Conservation (phyloP, 1,140 invertebrate genomes). For the Drosophila lacertosa region DNA sequence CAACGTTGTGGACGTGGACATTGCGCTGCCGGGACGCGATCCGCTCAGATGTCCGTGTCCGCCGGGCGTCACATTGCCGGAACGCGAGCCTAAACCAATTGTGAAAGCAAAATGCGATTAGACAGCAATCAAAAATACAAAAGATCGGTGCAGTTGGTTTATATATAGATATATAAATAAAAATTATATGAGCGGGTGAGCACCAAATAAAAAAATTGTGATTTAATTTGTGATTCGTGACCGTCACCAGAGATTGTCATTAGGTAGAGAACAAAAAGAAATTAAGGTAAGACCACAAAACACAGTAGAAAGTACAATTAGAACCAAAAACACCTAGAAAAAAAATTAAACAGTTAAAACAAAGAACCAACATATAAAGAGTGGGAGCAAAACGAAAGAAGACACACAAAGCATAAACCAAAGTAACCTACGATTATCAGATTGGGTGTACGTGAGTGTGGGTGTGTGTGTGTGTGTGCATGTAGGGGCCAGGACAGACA, state of each 20-base stretch:
- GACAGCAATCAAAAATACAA: background rate
- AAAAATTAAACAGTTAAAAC: conserved; percentile 42
- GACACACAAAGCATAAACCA: conserved; percentile 36
- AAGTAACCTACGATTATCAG: conserved; percentile 16
- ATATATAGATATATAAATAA: conserved; percentile 7
- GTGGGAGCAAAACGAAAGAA: conserved; percentile 1
- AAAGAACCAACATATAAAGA: conserved; percentile 34
- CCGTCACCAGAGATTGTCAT: conserved; percentile 67
- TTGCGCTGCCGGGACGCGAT: conserved; percentile 92
- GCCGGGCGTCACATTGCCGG: conserved; percentile 89
- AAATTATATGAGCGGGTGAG: conserved; percentile 38
- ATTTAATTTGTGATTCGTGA: conserved; percentile 52
- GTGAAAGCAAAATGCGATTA: conserved; percentile 26
- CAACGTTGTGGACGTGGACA: conserved; percentile 86
- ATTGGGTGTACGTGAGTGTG: conserved; percentile 17
- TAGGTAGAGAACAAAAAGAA: conserved; percentile 7
- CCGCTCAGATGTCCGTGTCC: conserved; percentile 84
- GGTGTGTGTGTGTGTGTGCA: conserved; percentile 23
- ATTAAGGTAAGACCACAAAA: conserved; percentile 12
- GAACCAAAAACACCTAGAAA: conserved; percentile 40
- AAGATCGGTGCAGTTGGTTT: background rate
- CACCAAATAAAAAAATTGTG: conserved; percentile 52
- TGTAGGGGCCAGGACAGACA: no score
- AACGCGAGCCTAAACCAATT: conserved; percentile 83
- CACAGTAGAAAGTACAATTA: conserved; percentile 43